Percentiles rank a stretch among this genome's conserved stretches.
Evolutionary conservation across 2,888 invertebrate species (phyloP).

Genomic region (Orgyia antiqua): DNA sequence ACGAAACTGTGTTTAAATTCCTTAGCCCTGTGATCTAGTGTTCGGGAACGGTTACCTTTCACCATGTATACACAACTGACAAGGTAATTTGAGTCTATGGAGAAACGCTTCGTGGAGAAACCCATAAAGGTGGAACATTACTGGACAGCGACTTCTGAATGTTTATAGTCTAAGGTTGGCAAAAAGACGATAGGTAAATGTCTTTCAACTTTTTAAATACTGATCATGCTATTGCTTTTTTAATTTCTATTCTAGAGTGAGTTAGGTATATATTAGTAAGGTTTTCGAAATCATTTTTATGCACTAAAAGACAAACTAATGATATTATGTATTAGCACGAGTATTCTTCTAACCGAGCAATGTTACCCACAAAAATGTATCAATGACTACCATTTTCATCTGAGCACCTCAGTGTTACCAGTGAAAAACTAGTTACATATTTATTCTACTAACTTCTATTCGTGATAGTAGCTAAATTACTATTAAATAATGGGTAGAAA

Average conservation of each 20-base stretch:
- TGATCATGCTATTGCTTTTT: no score
- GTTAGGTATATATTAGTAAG: conserved; percentile 1
- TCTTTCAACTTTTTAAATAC: no score
- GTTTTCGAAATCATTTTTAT: conserved; percentile 1
- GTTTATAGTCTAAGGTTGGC: no score
- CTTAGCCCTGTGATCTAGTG: no score
- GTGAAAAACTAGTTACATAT: conserved; percentile 31
- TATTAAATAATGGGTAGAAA: conserved; percentile 19
- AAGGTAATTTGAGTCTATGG: no score
- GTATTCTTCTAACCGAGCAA: conserved; percentile 33
- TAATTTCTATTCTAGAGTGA: conserved; percentile 2
- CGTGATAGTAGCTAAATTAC: conserved; percentile 26
- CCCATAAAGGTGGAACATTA: no score
- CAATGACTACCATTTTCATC: conserved; percentile 28
- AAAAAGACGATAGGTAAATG: no score
- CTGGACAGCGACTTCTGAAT: no score
- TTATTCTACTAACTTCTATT: conserved; percentile 36
- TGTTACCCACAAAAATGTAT: conserved; percentile 25
- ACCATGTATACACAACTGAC: no score
- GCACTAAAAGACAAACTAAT: conserved; percentile 14
- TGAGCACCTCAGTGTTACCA: conserved; percentile 30
- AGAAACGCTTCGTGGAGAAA: no score
- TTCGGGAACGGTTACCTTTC: no score
- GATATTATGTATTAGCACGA: conserved; percentile 22
- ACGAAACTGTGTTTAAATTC: no score